Conservation (phyloP, 1,140 invertebrate species). For the Pectinophora gossypiella region DNA sequence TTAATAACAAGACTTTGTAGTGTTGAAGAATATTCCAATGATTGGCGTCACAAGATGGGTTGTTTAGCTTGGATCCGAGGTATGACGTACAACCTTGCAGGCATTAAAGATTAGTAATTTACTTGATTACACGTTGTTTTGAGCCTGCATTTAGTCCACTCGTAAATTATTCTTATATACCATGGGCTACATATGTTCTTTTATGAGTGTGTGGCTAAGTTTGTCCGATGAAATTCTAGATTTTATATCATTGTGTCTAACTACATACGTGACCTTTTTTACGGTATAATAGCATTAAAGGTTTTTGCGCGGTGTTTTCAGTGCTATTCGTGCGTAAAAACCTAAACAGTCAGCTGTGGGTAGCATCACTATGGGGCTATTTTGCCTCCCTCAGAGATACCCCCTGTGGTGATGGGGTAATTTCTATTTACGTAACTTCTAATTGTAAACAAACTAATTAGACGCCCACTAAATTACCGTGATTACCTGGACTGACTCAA, state of each 20-base stretch:
- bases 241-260: too few species aligned
- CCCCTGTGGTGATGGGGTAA: neutral
- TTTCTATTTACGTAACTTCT: neutral
- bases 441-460: neutral
- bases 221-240: too few species aligned
- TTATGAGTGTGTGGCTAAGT: too few species aligned
- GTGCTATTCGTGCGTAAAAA: neutral
- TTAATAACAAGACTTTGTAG: neutral
- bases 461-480: neutral
- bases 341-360: neutral
- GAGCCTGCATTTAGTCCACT: too few species aligned
- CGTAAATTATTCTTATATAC: too few species aligned
- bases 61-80: constrained; percentile 62
- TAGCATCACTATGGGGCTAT: neutral
- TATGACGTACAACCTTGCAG: constrained; percentile 37
- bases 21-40: constrained; percentile 20
- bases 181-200: too few species aligned
- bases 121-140: neutral
- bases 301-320: neutral
- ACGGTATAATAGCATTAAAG: neutral
- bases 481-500: too few species aligned
- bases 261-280: neutral
- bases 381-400: neutral
- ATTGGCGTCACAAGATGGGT: constrained; percentile 37
- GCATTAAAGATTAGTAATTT: neutral